phyloP scores from a whole-genome alignment of 1,140 invertebrate species.

The Colletes gigas region DNA sequence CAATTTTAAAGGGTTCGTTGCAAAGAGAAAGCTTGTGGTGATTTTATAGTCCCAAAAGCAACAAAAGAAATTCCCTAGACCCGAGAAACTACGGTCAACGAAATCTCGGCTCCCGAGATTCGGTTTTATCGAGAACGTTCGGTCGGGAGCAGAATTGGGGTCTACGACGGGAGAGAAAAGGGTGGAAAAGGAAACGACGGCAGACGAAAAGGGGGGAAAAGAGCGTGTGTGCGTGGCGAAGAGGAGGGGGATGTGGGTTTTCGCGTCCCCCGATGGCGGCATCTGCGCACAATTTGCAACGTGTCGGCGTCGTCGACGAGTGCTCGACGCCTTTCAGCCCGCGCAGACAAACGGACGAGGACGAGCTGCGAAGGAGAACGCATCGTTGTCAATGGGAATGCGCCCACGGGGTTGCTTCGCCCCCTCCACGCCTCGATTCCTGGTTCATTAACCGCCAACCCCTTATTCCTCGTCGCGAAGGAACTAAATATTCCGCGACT shows the following conservation, averaged over 20 bases:
- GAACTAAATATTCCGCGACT: neutral
- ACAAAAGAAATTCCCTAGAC: no score
- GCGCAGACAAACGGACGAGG: neutral
- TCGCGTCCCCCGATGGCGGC: constrained; percentile 5
- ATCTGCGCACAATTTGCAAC: constrained; percentile 33
- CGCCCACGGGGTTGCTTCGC: neutral
- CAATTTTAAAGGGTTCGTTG: no score
- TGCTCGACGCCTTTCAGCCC: constrained; percentile 25
- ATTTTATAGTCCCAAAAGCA: no score
- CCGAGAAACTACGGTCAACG: no score
- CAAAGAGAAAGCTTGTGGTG: no score
- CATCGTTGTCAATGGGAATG: constrained; percentile 20
- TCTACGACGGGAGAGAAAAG: neutral
- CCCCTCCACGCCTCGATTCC: neutral
- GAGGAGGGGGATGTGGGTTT: neutral
- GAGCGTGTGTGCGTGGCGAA: neutral
- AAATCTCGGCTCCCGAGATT: neutral
- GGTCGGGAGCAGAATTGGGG: neutral
- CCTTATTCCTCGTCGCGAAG: neutral
- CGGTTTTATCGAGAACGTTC: neutral
- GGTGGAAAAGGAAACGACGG: neutral
- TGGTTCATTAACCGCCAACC: neutral
- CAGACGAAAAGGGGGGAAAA: neutral
- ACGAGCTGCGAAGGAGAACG: neutral
- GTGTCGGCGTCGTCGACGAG: neutral